Base-by-base conservation (phyloP, 2,888 invertebrate genomes). In the Belgica antarctica region DNA sequence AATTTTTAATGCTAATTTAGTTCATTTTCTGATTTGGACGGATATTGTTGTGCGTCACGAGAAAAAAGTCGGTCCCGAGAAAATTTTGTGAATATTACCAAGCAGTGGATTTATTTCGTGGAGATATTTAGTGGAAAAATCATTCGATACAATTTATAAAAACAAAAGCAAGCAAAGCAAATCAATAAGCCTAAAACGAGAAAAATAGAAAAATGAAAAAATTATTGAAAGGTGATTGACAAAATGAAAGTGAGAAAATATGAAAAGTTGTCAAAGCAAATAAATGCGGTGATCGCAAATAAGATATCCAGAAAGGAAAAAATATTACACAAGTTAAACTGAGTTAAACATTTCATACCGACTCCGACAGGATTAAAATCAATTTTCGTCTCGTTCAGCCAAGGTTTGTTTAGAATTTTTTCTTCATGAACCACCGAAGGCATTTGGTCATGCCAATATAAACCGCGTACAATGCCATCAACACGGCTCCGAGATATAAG, bases 1-100 rank as follows among this genome's bases (percentile, higher is more conserved):
- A 70, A 70, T 47, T 70, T 70, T 70, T 70, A 70, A 70, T 70
- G 70, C 70, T 70, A 70, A 70, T 70, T 70, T 70, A 70, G 70
- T 70, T 61, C 57, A 70, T 34, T 61, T 70, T 70, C 41, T 41
- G 70, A 70, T 70, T 70, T 41, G 36, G 61, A 25, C 36, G 34
- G 59, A 70, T 61, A 22, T 31, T 61, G 70, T 70, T 70, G 70
- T 61, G 61, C 25, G 70, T 61, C 52, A 19, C 10, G 19, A 52
- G 24, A 19, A 2, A 3, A n/a, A n/a, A 17, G 17, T 52, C 24
- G 17, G 19, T 34, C 12, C 7, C 34, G 34, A 12, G 12, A 34
- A 34, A 34, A 12, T 34, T 34, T 57, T 57, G 19, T 57, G 7
- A 22, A 5, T 57, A 22, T 52, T 19, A 12, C n/a, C 17, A 46